Evolutionary conservation across 53 echinoderm and acorn worm species (phyloP).

Genomic region (Holothuria scabra): DNA sequence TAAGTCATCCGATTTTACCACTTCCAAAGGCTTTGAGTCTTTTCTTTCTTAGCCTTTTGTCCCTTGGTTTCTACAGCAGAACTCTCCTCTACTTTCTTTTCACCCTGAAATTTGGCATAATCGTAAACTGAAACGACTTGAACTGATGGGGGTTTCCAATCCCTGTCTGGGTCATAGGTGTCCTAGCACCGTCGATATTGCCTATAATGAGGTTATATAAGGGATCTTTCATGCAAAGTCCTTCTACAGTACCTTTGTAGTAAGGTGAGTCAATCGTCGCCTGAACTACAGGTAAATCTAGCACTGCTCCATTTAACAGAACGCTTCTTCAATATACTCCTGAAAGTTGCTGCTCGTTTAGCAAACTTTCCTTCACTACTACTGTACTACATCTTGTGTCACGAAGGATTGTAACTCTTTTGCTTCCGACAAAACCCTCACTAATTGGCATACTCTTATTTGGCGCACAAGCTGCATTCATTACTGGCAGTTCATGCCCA

Average conservation of each 20-base stretch:
- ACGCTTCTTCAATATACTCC: neutral
- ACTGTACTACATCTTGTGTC: neutral
- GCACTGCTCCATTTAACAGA: too few species aligned
- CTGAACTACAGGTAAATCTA: too few species aligned
- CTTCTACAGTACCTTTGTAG: too few species aligned
- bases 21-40: neutral
- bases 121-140: neutral
- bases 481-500: too few species aligned
- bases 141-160: neutral
- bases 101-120: too few species aligned
- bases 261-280: too few species aligned
- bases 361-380: too few species aligned
- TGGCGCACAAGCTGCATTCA: too few species aligned
- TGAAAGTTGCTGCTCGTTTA: too few species aligned
- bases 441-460: too few species aligned
- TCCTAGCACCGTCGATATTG: slow-evolving; percentile 5
- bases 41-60: slow-evolving; percentile 26
- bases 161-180: too few species aligned
- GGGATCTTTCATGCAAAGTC: neutral
- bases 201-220: neutral
- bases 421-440: neutral
- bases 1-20: neutral
- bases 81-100: neutral
- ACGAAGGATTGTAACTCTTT: neutral
- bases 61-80: slow-evolving; percentile 16